Evolutionary conservation across 2,797 vertebrate genomes (phyloP).

Genomic region (Gouania willdenowi): DNA sequence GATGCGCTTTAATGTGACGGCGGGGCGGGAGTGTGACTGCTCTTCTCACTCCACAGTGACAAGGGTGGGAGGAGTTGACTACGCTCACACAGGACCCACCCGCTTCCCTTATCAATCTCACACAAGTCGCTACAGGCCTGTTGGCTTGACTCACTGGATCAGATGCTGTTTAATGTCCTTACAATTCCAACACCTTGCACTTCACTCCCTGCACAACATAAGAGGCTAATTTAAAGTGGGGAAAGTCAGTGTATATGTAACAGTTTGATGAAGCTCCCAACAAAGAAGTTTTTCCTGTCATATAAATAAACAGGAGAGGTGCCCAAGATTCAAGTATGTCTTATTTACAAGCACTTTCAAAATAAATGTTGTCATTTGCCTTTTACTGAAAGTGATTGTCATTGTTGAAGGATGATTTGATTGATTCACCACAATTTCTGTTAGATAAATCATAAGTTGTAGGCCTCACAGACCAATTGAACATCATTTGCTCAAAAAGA

Average conservation of each 20-base stretch:
- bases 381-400: too few species aligned
- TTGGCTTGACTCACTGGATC: slow-evolving; percentile 40
- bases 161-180: slow-evolving; percentile 30
- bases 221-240: slow-evolving; percentile 19
- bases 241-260: slow-evolving; percentile 6
- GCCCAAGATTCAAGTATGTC: too few species aligned
- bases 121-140: slow-evolving; percentile 42
- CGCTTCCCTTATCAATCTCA: slow-evolving; percentile 35
- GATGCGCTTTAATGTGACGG: slow-evolving; percentile 72
- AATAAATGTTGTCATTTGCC: too few species aligned
- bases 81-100: slow-evolving; percentile 52
- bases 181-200: slow-evolving; percentile 10
- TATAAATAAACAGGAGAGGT: too few species aligned
- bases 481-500: too few species aligned
- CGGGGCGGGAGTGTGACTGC: slow-evolving; percentile 54
- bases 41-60: slow-evolving; percentile 55
- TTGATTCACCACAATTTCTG: too few species aligned
- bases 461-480: too few species aligned
- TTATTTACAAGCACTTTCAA: too few species aligned
- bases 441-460: too few species aligned
- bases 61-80: slow-evolving; percentile 36
- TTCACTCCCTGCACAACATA: slow-evolving; percentile 11
- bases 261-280: slow-evolving; percentile 12
- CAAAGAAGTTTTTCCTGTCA: too few species aligned
- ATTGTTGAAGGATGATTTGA: too few species aligned